Conservation (phyloP, 2,113 vertebrate species). For the Phalacrocorax aristotelis region DNA sequence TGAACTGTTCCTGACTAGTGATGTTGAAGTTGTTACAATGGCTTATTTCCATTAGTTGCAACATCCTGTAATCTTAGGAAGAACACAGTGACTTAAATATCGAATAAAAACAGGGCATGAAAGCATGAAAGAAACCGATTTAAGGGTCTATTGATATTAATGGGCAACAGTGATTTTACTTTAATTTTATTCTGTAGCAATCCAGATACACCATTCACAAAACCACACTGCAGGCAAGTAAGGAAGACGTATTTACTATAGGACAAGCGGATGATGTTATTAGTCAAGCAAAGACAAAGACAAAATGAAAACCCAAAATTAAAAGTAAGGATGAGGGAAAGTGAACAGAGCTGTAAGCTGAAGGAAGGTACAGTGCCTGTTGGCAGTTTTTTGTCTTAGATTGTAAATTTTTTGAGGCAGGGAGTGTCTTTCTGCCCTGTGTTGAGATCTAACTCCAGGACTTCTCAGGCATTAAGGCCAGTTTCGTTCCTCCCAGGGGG, state of each 20-base stretch:
- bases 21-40: constrained; percentile 1
- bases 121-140: neutral
- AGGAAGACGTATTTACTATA: neutral
- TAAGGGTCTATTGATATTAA: neutral
- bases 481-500: neutral
- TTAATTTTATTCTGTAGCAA: neutral
- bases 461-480: neutral
- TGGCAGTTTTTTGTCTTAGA: neutral
- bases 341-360: neutral
- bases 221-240: neutral
- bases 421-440: neutral
- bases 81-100: neutral
- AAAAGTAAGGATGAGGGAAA: neutral
- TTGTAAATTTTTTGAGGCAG: neutral
- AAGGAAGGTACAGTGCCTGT: neutral
- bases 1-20: neutral
- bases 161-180: neutral
- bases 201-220: neutral
- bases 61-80: constrained; percentile 4
- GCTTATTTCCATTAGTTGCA: constrained; percentile 5
- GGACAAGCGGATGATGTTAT: neutral
- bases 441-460: neutral
- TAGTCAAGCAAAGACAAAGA: neutral
- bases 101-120: neutral
- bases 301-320: neutral